Conservation (phyloP, 1,140 invertebrate species). For the Aphaenogaster ashmeadi region DNA sequence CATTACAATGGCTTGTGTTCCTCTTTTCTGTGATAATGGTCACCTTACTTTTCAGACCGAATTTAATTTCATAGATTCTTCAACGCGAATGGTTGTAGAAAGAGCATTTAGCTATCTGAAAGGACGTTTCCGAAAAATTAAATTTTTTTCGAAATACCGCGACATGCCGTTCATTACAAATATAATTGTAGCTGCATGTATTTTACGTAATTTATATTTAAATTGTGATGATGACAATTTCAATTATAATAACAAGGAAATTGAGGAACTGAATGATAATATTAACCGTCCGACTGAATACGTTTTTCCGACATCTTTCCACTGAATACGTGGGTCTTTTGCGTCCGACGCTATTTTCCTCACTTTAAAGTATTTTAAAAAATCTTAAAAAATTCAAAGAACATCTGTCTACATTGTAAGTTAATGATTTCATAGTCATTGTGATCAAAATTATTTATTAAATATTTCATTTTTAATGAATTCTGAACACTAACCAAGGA, state of each 20-base stretch:
- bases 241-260: neutral
- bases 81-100: too few species aligned
- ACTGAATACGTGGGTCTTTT: too few species aligned
- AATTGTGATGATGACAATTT: neutral
- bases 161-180: neutral
- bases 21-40: constrained; percentile 16
- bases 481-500: too few species aligned
- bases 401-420: too few species aligned
- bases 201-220: constrained; percentile 1
- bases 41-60: constrained; percentile 9
- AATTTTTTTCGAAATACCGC: constrained; percentile 17
- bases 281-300: neutral
- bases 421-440: too few species aligned
- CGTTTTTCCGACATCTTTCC: too few species aligned
- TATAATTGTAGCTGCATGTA: constrained; percentile 1
- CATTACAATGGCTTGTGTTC: neutral
- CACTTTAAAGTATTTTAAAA: too few species aligned
- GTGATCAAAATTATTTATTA: too few species aligned
- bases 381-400: too few species aligned
- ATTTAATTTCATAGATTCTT: constrained; percentile 15
- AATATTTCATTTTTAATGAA: too few species aligned
- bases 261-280: neutral
- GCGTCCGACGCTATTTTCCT: too few species aligned
- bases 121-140: constrained; percentile 3
- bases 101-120: neutral